Evolutionary conservation across 2,797 vertebrate species (phyloP), one percentile per base, ranked within the genome.

Genomic region (Distichodus sexfasciatus): DNA sequence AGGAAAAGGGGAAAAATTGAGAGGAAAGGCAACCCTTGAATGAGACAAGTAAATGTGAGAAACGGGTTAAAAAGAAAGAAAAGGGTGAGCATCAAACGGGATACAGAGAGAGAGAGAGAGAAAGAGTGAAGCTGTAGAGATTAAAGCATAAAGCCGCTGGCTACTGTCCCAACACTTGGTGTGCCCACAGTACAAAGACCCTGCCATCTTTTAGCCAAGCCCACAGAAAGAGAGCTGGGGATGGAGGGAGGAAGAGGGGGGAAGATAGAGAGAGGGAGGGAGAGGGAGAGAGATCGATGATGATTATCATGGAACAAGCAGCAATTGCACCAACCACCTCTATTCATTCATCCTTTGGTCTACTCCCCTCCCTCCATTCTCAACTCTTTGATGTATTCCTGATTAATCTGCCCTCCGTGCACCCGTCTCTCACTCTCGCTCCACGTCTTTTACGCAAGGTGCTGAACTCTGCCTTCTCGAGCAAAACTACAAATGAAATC

Each of bases 381-480:
- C 31, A 46, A 33, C 58, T 74, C 87, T 90, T 89, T 91, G 86
- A 91, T 86, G 83, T 89, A 23, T 60, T 74, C 84, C 82, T 88
- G 86, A 89, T 90, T 89, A 88, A 85, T 86, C 84, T 83, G 84
- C 75, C 81, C 84, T 84, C 80, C 79, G 81, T 79, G 76, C 69
- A 50, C 74, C 82, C 63, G 69, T 70, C 44, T 60, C 36, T 63
- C 54, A 69, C 8, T 74, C 74, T 44, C 44, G 17, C 67, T 10
- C 24, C 44, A 47, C 58, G 58, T 50, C 69, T 48, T 51, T 65
- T 35, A 48, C 10, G 19, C 29, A 69, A 53, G 50, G 66, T 71
- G 38, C 61, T 69, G 47, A 68, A 14, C 19, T n/a, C 14, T 31
- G 41, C 59, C 6, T 47, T 31, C 24, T 14, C 41, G 29, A 29